These are phyloP conservation scores for Nycticorax nycticorax DNA, from an alignment of 2,113 vertebrate species.

Conservation along the genomic window DNA sequence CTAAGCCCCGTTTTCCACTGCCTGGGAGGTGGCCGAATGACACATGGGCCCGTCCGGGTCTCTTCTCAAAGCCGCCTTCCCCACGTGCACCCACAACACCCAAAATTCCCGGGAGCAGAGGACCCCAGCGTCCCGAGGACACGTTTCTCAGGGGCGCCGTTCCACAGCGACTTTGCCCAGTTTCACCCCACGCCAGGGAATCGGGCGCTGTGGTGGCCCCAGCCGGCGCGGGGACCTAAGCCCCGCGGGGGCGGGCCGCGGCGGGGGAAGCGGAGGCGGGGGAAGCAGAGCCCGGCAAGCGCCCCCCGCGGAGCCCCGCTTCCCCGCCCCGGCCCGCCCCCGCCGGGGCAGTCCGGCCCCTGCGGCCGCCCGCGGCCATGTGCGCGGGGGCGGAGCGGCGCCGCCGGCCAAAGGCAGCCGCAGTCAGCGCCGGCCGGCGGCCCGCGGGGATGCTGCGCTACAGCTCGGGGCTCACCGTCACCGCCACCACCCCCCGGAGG, in stretches of 20 bases:
- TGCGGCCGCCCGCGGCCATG: background rate
- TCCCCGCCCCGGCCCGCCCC: background rate
- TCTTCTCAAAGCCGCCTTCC: background rate
- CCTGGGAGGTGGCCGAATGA: background rate
- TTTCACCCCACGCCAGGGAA: background rate
- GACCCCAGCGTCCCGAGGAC: background rate
- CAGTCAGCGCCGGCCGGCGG: background rate
- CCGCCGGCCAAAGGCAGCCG: background rate
- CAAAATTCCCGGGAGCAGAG: background rate
- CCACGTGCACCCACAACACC: background rate
- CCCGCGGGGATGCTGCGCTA: conserved; percentile 70
- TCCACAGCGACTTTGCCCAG: background rate
- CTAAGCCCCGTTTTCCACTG: accelerated
- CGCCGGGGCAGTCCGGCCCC: background rate
- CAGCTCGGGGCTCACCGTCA: conserved; percentile 72
- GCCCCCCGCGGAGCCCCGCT: background rate
- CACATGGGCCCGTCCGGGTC: accelerated
- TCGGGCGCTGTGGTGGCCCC: accelerated
- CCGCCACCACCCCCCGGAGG: conserved; percentile 39
- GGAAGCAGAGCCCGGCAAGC: background rate
- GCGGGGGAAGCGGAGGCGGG: background rate
- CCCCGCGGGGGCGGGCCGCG: background rate
- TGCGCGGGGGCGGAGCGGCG: background rate
- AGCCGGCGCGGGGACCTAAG: background rate
- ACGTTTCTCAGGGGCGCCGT: background rate